Percentiles rank a stretch among this genome's conserved stretches.
phyloP scores from a whole-genome alignment of 2,113 vertebrate species.

The Passer montanus region DNA sequence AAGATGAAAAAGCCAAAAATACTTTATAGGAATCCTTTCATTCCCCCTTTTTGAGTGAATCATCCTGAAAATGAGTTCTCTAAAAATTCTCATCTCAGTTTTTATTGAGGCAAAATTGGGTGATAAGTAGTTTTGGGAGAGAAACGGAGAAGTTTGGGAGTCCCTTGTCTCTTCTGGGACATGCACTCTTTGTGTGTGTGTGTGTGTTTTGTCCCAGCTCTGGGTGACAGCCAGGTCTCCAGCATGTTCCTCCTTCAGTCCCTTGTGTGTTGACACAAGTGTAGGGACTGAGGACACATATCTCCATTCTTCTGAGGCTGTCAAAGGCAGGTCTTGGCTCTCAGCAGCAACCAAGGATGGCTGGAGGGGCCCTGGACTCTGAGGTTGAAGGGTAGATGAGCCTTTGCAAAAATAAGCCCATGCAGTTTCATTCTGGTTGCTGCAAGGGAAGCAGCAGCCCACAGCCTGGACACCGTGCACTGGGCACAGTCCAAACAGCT shows the following conservation, averaged over 20 bases:
- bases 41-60: background rate
- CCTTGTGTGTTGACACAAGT: background rate
- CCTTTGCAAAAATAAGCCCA: background rate
- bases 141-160: background rate
- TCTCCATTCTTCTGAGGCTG: background rate
- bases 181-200: background rate
- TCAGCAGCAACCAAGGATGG: background rate
- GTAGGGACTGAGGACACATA: fast-evolving
- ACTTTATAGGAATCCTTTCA: background rate
- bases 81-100: background rate
- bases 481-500: background rate
- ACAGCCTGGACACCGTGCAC: fast-evolving
- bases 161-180: background rate
- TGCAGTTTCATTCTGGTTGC: background rate
- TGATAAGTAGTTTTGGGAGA: background rate
- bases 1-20: background rate
- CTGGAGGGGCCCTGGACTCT: background rate
- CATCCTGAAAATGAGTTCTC: background rate
- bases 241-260: background rate
- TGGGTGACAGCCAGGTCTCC: background rate
- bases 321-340: background rate
- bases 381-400: background rate
- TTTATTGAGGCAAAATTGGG: background rate
- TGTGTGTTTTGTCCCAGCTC: background rate
- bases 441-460: background rate